Conservation (phyloP, 2,888 invertebrate species). For the Cynaeus angustus region DNA sequence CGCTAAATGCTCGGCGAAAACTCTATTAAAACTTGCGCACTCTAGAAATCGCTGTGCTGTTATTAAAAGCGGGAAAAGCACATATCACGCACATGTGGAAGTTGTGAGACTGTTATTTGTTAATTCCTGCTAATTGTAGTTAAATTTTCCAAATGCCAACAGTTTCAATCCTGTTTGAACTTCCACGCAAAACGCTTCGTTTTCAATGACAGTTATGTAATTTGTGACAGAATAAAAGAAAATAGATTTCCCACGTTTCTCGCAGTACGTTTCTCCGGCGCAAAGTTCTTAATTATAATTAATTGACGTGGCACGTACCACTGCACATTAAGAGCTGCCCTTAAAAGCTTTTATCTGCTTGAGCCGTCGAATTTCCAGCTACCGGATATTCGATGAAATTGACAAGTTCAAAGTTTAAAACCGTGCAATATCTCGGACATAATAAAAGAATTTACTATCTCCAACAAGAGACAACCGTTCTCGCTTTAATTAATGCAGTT, state of each 20-base stretch:
- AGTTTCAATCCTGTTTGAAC: too few relatives aligned
- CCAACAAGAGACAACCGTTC: slow-evolving; percentile 23
- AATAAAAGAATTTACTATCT: slow-evolving; percentile 24
- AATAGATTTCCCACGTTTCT: too few relatives aligned
- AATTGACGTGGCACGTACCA: slow-evolving; percentile 20
- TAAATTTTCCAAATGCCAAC: too few relatives aligned
- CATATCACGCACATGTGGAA: too few relatives aligned
- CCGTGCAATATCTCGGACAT: slow-evolving; percentile 19
- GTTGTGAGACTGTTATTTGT: too few relatives aligned
- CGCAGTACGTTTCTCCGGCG: neutral
- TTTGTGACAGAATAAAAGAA: too few relatives aligned
- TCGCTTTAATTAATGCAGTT: slow-evolving; percentile 44
- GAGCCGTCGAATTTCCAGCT: slow-evolving; percentile 4
- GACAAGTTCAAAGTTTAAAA: slow-evolving; percentile 38
- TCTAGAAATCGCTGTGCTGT: too few relatives aligned
- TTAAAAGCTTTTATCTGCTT: slow-evolving; percentile 33
- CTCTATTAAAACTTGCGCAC: neutral
- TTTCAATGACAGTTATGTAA: too few relatives aligned
- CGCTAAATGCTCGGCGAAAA: slow-evolving; percentile 16
- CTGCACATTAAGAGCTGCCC: slow-evolving; percentile 7
- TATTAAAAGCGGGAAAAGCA: too few relatives aligned
- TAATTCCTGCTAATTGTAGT: too few relatives aligned
- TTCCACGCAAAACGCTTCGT: too few relatives aligned
- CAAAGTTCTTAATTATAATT: slow-evolving; percentile 15
- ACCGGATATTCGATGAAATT: slow-evolving; percentile 21